phyloP scores from a whole-genome alignment of 2,888 invertebrate genomes.

The Hemithea aestivaria region DNA sequence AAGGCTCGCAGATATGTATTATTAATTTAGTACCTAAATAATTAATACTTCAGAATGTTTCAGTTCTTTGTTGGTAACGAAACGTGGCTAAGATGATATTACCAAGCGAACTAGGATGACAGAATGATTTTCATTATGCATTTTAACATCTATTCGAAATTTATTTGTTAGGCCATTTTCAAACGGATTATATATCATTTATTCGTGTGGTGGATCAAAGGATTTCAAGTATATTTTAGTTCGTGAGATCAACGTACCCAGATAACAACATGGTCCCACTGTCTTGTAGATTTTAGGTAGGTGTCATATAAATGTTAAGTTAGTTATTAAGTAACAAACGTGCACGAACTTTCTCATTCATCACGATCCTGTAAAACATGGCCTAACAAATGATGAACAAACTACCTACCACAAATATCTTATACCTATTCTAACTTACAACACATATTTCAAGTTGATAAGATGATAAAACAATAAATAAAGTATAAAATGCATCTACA shows the following conservation, averaged over 20 bases:
- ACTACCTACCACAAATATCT: background rate
- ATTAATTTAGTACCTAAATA: constrained; percentile 21
- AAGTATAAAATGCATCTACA: background rate
- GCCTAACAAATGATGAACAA: background rate
- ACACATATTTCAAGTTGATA: background rate
- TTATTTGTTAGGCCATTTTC: constrained; percentile 3
- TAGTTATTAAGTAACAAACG: no score
- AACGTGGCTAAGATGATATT: constrained; percentile 4
- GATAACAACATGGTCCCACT: no score
- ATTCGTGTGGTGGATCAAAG: no score
- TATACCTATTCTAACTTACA: constrained; percentile 1
- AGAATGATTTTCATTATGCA: constrained; percentile 5
- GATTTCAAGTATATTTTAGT: no score
- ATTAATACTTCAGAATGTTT: constrained; percentile 14
- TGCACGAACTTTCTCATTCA: no score
- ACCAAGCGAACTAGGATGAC: constrained; percentile 16
- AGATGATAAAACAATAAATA: background rate
- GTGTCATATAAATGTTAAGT: no score
- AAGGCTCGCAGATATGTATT: constrained; percentile 34
- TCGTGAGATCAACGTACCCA: no score
- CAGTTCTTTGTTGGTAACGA: constrained; percentile 25
- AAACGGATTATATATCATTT: constrained; percentile 1
- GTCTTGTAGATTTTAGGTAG: no score
- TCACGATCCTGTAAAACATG: background rate
- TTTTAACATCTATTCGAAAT: background rate